Evolutionary conservation across 2,888 invertebrate genomes (phyloP).

Genomic region (Polymixis flavicincta): DNA sequence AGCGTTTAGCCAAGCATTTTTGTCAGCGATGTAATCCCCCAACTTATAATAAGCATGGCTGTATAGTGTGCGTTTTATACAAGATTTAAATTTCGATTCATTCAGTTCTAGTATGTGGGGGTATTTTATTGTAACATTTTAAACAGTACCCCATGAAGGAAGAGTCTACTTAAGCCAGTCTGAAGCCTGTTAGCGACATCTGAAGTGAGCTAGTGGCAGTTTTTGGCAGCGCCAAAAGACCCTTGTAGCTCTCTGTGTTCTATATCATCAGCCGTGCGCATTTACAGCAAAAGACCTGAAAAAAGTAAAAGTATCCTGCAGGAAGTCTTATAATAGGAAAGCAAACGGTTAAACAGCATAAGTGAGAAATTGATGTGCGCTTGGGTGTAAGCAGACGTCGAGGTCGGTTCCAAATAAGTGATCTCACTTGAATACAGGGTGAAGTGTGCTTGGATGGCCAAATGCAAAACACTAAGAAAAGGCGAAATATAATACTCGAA

Average conservation of each 20-base stretch:
- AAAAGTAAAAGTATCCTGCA: not conserved
- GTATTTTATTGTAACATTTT: too few relatives aligned
- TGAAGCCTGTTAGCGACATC: too few relatives aligned
- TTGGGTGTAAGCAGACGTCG: not conserved
- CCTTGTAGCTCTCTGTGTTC: not conserved
- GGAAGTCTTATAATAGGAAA: not conserved
- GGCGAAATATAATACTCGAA: not conserved
- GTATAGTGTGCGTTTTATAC: too few relatives aligned
- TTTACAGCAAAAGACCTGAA: not conserved
- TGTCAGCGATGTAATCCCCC: too few relatives aligned
- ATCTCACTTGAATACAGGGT: not conserved
- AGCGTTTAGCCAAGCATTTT: too few relatives aligned
- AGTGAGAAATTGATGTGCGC: not conserved
- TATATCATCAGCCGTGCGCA: not conserved
- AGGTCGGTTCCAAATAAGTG: not conserved
- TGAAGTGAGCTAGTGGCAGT: not conserved
- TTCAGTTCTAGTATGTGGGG: too few relatives aligned
- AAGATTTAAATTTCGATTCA: too few relatives aligned
- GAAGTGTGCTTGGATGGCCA: not conserved
- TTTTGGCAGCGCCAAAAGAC: too few relatives aligned
- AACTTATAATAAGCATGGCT: too few relatives aligned
- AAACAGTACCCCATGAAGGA: too few relatives aligned
- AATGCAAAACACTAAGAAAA: not conserved
- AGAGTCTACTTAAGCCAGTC: too few relatives aligned
- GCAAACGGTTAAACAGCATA: not conserved